phyloP scores from a whole-genome alignment of 1,140 invertebrate genomes.

The Coboldia fuscipes region DNA sequence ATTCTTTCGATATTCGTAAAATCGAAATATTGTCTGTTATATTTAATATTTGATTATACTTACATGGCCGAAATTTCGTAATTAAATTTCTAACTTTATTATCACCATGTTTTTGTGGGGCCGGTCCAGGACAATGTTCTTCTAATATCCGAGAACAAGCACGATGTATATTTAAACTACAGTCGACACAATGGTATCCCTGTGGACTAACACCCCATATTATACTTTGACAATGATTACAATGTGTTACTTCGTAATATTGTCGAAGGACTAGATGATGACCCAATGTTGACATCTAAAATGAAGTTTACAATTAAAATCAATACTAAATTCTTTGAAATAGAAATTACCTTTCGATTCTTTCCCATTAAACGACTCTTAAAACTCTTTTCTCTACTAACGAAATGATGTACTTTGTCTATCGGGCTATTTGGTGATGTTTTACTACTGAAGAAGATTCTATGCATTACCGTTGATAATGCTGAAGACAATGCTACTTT shows the following conservation, averaged over 20 bases:
- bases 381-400: conserved; percentile 65
- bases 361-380: conserved; percentile 48
- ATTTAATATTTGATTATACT: too few relatives aligned
- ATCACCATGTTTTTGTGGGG: conserved; percentile 37
- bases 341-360: conserved; percentile 30
- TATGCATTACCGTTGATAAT: conserved; percentile 48
- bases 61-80: conserved; percentile 45
- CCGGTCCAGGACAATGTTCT: conserved; percentile 63
- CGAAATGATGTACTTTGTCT: conserved; percentile 40
- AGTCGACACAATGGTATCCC: conserved; percentile 81
- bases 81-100: conserved; percentile 53
- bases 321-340: conserved; percentile 4
- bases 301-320: conserved; percentile 8
- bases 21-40: too few relatives aligned
- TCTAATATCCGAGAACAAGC: conserved; percentile 60
- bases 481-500: conserved; percentile 52
- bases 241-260: conserved; percentile 74
- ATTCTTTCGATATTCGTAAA: too few relatives aligned
- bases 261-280: conserved; percentile 79
- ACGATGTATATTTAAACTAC: conserved; percentile 73
- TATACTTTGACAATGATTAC: conserved; percentile 79
- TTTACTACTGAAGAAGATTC: conserved; percentile 16
- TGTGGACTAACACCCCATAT: conserved; percentile 88
- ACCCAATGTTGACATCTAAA: conserved; percentile 53
- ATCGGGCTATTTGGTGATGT: conserved; percentile 16